phyloP scores from a whole-genome alignment of 37 sponge, comb jelly and placozoan species.

The Amphimedon queenslandica region DNA sequence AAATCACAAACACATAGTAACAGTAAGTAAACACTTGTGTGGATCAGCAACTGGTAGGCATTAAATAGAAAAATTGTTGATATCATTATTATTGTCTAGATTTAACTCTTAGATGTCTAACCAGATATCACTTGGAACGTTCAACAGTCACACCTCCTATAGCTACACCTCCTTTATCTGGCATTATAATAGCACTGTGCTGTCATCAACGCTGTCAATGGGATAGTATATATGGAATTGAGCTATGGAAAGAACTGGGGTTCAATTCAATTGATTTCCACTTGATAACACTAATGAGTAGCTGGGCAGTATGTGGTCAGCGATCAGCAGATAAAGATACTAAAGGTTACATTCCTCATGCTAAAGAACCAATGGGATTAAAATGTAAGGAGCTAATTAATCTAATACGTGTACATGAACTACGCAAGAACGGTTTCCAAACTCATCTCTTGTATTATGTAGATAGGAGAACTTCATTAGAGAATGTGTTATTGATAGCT shows the following conservation, averaged over 20 bases:
- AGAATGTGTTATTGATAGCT: slow-evolving; percentile 78
- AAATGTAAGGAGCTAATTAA: slow-evolving; percentile 85
- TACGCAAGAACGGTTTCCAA: slow-evolving; percentile 49
- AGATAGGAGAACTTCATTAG: slow-evolving; percentile 54
- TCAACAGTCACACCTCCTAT: neutral
- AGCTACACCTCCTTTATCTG: slow-evolving; percentile 12
- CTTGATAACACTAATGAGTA: slow-evolving; percentile 69
- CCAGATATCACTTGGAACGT: neutral
- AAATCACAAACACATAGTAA: slow-evolving; percentile 20
- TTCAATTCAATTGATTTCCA: slow-evolving; percentile 70
- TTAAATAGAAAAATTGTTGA: neutral
- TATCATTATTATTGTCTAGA: slow-evolving; percentile 9
- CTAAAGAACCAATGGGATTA: slow-evolving; percentile 68
- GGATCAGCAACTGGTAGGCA: slow-evolving; percentile 82
- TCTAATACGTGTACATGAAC: slow-evolving; percentile 51
- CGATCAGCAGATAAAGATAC: neutral
- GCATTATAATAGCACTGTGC: slow-evolving; percentile 76
- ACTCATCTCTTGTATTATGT: slow-evolving; percentile 62
- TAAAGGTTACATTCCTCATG: slow-evolving; percentile 38
- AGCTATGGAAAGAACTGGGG: slow-evolving; percentile 46
- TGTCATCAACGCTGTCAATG: slow-evolving; percentile 90
- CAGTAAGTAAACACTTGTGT: slow-evolving; percentile 84
- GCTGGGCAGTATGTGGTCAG: slow-evolving; percentile 89
- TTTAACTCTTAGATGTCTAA: slow-evolving; percentile 34
- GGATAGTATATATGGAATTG: slow-evolving; percentile 55